phyloP scores from a whole-genome alignment of 2,797 vertebrate species.

The Schizopygopsis malacanthus region DNA sequence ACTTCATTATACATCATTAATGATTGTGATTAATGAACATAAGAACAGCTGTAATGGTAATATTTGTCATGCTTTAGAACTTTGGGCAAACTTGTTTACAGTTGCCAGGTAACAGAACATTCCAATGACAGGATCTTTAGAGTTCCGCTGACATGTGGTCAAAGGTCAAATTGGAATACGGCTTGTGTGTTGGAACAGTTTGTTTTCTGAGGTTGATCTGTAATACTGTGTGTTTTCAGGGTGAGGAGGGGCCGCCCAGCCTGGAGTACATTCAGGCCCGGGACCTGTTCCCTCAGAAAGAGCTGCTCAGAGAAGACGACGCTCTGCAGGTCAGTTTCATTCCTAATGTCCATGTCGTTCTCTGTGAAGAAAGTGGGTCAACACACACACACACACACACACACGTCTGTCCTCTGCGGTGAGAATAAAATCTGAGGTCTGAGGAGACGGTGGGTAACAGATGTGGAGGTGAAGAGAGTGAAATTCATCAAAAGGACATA shows the following conservation, averaged over 20 bases:
- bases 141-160: not conserved
- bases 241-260: slow-evolving; percentile 98
- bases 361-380: not conserved
- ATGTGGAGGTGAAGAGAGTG: not conserved
- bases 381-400: not conserved
- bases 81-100: not conserved
- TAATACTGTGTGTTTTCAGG: slow-evolving; percentile 74
- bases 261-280: slow-evolving; percentile 99
- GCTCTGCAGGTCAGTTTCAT: slow-evolving; percentile 87
- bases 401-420: not conserved
- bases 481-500: slow-evolving; percentile 1
- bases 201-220: not conserved
- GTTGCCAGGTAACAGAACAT: not conserved
- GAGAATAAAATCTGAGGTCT: not conserved
- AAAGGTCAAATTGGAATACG: not conserved
- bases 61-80: not conserved
- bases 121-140: not conserved
- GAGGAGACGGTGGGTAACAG: not conserved
- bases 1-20: too few species aligned
- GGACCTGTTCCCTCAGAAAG: slow-evolving; percentile 98
- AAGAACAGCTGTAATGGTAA: not conserved
- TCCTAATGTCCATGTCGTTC: not conserved
- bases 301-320: slow-evolving; percentile 97
- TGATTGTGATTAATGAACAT: too few species aligned
- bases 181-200: not conserved